A percentile compares a stretch with the other conserved stretches of the same genome.
Conservation (phyloP, 2,797 vertebrate species). For the Pogoniulus pusillus region DNA sequence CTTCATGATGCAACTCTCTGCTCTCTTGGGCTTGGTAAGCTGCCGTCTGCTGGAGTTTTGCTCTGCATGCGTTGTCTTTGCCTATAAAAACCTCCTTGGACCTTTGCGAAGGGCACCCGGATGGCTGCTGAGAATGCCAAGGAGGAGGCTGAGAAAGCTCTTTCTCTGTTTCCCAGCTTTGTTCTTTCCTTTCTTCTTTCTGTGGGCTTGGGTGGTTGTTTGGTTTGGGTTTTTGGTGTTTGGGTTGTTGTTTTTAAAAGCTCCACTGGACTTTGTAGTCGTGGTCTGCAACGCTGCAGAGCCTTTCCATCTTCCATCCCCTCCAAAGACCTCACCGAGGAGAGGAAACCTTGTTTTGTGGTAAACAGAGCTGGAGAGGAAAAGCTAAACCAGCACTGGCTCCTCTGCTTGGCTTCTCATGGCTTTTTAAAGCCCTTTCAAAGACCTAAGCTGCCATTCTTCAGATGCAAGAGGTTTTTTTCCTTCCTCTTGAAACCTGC, state of each 20-base stretch:
- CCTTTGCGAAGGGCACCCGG: neutral
- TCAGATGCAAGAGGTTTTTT: neutral
- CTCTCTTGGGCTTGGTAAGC: slow-evolving; percentile 50
- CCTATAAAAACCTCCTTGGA: slow-evolving; percentile 34
- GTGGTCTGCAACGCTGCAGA: neutral
- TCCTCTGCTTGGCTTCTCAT: slow-evolving; percentile 37
- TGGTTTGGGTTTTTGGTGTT: neutral
- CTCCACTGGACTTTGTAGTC: neutral
- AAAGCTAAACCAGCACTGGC: neutral
- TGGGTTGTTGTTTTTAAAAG: neutral
- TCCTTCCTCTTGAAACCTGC: neutral
- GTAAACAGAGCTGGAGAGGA: neutral
- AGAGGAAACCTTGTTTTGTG: slow-evolving; percentile 16
- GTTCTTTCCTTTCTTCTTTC: neutral
- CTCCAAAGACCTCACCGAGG: neutral
- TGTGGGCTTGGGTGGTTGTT: neutral
- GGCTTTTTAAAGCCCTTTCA: slow-evolving; percentile 21
- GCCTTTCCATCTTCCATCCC: slow-evolving; percentile 20
- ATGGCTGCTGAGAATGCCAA: slow-evolving; percentile 43
- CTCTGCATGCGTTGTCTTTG: slow-evolving; percentile 36
- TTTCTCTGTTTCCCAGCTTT: slow-evolving; percentile 16
- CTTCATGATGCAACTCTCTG: slow-evolving; percentile 27
- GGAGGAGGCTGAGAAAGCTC: slow-evolving; percentile 34
- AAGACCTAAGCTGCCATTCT: slow-evolving; percentile 28
- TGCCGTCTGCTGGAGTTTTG: slow-evolving; percentile 10